Conservation (phyloP, 2,113 vertebrate genomes). For the Perca flavescens region DNA sequence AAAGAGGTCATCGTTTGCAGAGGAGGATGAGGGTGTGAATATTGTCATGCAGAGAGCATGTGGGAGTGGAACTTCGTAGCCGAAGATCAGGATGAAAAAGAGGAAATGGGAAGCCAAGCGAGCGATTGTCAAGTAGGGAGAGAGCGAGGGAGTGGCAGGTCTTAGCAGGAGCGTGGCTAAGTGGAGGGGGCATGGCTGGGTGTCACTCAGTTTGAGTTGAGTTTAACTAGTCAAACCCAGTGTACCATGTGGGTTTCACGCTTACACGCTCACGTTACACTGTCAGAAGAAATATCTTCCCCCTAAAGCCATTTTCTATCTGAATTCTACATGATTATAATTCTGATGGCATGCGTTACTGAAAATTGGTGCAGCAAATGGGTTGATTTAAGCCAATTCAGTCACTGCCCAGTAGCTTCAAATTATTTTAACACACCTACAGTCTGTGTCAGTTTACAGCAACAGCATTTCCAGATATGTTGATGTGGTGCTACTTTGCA, state of each 20-base stretch:
- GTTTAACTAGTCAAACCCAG: conserved; percentile 61
- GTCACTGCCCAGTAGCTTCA: background rate
- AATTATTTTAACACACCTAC: background rate
- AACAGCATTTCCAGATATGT: background rate
- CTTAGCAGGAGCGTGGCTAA: conserved; percentile 69
- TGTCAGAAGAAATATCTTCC: conserved; percentile 7
- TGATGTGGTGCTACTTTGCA: background rate
- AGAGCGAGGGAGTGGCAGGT: conserved; percentile 60
- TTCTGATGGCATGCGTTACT: background rate
- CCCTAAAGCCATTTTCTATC: background rate
- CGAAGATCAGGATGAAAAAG: conserved; percentile 48
- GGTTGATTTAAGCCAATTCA: background rate
- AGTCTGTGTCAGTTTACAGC: background rate
- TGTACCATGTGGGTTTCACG: conserved; percentile 29
- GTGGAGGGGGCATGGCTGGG: conserved; percentile 57
- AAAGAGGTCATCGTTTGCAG: conserved; percentile 76
- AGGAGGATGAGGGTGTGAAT: conserved; percentile 65
- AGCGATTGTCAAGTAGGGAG: conserved; percentile 54
- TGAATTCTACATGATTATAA: background rate
- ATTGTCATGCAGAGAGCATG: conserved; percentile 62
- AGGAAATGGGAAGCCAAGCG: conserved; percentile 51
- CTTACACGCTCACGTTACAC: conserved; percentile 3
- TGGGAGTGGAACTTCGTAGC: conserved; percentile 59
- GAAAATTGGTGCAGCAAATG: background rate
- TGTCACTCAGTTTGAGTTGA: conserved; percentile 66